Percentiles rank a stretch among this genome's conserved stretches.
phyloP scores from a whole-genome alignment of 2,113 vertebrate species.

The Scortum barcoo region DNA sequence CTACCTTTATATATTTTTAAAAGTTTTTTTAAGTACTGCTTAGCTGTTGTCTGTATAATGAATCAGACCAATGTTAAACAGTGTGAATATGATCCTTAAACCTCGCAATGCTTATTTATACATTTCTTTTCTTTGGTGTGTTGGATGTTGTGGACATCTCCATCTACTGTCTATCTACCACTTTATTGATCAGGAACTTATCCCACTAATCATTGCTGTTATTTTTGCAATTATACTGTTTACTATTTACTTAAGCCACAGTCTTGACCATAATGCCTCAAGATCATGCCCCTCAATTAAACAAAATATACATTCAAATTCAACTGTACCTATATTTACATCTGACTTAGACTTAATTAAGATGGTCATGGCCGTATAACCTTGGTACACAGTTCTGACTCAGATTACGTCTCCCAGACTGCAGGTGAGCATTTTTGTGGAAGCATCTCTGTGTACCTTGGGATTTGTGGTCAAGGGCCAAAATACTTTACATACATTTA shows the following conservation, averaged over 20 bases:
- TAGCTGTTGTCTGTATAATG: not conserved
- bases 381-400: not conserved
- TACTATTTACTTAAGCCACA: not conserved
- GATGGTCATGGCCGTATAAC: not conserved
- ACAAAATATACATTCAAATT: not conserved
- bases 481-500: not conserved
- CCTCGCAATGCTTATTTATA: not conserved
- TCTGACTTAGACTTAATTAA: not conserved
- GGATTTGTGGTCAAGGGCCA: not conserved
- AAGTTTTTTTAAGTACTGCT: not conserved
- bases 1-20: not conserved
- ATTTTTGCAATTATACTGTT: not conserved
- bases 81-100: not conserved
- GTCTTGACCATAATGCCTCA: not conserved
- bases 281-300: not conserved
- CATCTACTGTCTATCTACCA: not conserved
- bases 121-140: not conserved
- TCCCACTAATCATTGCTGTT: not conserved
- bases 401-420: not conserved
- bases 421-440: not conserved
- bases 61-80: not conserved
- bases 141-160: not conserved
- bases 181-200: not conserved
- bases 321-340: constrained; percentile 1
- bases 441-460: not conserved